These are phyloP conservation scores for Holothuria glaberrima DNA, from an alignment of 35 echinoderm and acorn worm species.

Conservation along the genomic window DNA sequence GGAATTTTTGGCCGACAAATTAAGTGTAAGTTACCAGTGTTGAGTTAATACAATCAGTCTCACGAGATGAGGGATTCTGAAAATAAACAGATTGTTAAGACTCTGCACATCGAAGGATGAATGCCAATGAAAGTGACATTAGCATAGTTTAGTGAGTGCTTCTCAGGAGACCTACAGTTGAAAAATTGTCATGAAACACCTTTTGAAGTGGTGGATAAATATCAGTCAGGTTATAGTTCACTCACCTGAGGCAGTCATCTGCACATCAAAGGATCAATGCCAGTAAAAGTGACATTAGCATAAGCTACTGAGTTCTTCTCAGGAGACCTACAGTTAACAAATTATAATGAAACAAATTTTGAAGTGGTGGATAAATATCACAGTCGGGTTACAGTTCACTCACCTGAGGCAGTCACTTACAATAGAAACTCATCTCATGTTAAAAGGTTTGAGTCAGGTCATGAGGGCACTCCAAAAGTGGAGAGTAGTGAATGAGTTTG, in stretches of 20 bases:
- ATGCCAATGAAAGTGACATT: neutral
- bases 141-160: too few relatives aligned
- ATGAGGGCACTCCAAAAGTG: neutral
- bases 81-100: neutral
- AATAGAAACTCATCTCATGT: constrained; percentile 49
- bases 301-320: too few relatives aligned
- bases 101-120: too few relatives aligned
- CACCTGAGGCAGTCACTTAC: constrained; percentile 27
- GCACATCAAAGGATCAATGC: neutral
- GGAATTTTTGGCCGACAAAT: neutral
- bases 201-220: constrained; percentile 4
- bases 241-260: constrained; percentile 25
- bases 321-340: too few relatives aligned
- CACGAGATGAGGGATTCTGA: constrained; percentile 24
- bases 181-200: neutral
- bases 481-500: neutral
- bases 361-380: constrained; percentile 10
- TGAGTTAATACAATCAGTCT: constrained; percentile 9
- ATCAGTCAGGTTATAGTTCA: constrained; percentile 22
- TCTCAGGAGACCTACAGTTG: too few relatives aligned
- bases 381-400: constrained; percentile 20
- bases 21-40: constrained; percentile 13
- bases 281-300: too few relatives aligned
- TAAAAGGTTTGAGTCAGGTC: constrained; percentile 19
- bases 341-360: neutral